phyloP scores from a whole-genome alignment of 2,888 invertebrate genomes.

The Pollenia griseotomentosa region DNA sequence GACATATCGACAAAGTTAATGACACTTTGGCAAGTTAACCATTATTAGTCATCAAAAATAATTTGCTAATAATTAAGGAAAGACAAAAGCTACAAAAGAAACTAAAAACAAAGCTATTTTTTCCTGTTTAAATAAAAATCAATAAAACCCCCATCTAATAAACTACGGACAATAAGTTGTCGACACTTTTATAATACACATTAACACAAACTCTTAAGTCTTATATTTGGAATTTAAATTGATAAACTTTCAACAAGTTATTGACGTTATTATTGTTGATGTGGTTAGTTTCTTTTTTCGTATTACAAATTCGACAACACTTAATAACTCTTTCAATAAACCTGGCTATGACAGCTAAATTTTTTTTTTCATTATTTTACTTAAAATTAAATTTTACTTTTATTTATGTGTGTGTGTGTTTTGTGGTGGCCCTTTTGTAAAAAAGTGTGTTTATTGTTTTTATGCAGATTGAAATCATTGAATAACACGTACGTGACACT shows the following conservation, averaged over 20 bases:
- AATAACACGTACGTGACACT: conserved; percentile 69
- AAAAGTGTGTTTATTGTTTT: conserved; percentile 54
- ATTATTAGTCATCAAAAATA: conserved; percentile 70
- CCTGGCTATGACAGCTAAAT: conserved; percentile 46
- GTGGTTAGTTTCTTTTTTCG: not conserved
- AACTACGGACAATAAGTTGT: not conserved
- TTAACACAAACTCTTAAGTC: not conserved
- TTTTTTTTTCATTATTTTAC: conserved; percentile 35
- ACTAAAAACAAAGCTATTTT: conserved; percentile 36
- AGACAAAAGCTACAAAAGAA: conserved; percentile 13
- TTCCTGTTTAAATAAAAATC: conserved; percentile 48
- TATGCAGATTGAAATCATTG: conserved; percentile 68
- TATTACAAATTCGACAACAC: conserved; percentile 14
- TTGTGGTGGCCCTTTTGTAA: not conserved
- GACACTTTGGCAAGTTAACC: conserved; percentile 51
- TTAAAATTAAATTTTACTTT: conserved; percentile 21
- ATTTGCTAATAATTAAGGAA: conserved; percentile 56
- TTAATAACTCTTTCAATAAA: conserved; percentile 23
- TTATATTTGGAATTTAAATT: conserved; percentile 36
- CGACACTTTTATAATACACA: not conserved
- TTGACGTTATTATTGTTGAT: conserved; percentile 33
- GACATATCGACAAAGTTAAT: conserved; percentile 42
- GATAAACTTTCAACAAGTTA: conserved; percentile 53
- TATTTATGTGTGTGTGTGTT: not conserved
- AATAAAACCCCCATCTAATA: conserved; percentile 29